Conservation (phyloP, 1,140 invertebrate species). For the Ylistrum balloti region DNA sequence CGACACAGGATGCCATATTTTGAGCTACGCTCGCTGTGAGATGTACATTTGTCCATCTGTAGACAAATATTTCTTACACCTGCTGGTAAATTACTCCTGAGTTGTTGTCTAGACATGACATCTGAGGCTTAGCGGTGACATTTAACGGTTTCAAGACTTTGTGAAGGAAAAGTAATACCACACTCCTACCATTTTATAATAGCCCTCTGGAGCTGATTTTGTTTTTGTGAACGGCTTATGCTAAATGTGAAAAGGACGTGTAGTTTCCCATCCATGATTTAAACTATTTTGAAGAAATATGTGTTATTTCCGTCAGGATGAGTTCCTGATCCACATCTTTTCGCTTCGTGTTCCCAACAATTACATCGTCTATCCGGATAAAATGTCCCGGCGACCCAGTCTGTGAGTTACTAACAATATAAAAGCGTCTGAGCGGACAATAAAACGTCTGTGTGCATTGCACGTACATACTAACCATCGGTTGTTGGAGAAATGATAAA, state of each 20-base stretch:
- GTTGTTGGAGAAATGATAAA: background rate
- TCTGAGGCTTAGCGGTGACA: too few species aligned
- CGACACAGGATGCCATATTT: too few species aligned
- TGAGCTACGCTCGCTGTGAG: too few species aligned
- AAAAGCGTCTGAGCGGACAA: background rate
- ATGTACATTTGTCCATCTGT: too few species aligned
- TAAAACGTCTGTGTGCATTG: background rate
- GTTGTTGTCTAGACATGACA: too few species aligned
- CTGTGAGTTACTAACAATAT: conserved; percentile 20
- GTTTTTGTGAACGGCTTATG: background rate
- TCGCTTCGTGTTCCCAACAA: background rate
- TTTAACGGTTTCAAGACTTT: too few species aligned
- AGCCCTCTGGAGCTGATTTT: too few species aligned
- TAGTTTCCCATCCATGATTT: background rate
- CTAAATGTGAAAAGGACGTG: background rate
- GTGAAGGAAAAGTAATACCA: too few species aligned
- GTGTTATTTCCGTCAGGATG: background rate
- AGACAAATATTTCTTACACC: too few species aligned
- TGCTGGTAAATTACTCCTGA: too few species aligned
- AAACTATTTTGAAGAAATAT: background rate
- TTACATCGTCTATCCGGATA: background rate
- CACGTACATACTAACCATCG: background rate
- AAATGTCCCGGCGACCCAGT: conserved; percentile 8
- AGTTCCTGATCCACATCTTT: background rate
- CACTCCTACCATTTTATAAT: too few species aligned